Evolutionary conservation across 2,888 invertebrate genomes (phyloP).

Genomic region (Heliconius sara): DNA sequence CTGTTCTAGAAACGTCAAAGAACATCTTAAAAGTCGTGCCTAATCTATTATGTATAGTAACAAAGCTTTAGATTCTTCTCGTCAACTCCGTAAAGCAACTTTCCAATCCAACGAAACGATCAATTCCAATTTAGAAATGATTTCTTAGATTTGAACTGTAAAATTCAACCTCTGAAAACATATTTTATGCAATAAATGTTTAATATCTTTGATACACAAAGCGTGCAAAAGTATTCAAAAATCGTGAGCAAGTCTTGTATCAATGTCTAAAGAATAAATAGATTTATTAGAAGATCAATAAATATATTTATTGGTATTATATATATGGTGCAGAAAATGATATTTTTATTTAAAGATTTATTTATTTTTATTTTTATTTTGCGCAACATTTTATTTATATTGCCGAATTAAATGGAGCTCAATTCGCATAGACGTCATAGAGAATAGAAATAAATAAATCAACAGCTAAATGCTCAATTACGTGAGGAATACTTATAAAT

Average conservation of each 20-base stretch:
- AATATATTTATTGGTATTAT: background rate
- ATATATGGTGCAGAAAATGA: no score
- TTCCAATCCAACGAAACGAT: constrained; percentile 50
- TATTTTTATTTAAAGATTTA: no score
- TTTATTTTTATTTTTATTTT: no score
- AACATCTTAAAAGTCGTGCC: constrained; percentile 56
- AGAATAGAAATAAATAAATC: no score
- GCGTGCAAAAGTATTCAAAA: no score
- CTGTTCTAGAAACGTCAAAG: constrained; percentile 53
- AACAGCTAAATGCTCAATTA: no score
- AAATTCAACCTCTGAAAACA: constrained; percentile 27
- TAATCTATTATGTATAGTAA: constrained; percentile 54
- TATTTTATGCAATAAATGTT: constrained; percentile 8
- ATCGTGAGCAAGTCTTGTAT: background rate
- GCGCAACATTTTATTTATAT: no score
- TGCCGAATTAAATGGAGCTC: no score
- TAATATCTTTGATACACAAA: background rate
- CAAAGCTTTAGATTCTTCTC: constrained; percentile 51
- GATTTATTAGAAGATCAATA: background rate
- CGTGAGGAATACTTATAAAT: no score
- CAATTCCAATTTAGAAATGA: constrained; percentile 41
- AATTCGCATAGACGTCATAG: no score
- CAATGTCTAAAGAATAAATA: background rate
- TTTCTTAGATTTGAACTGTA: constrained; percentile 34
- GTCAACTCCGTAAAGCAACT: constrained; percentile 49